Evolutionary conservation across 2,888 invertebrate genomes (phyloP), one percentile per base, ranked within the genome.

Genomic region (Rotaria magnacalcarata): DNA sequence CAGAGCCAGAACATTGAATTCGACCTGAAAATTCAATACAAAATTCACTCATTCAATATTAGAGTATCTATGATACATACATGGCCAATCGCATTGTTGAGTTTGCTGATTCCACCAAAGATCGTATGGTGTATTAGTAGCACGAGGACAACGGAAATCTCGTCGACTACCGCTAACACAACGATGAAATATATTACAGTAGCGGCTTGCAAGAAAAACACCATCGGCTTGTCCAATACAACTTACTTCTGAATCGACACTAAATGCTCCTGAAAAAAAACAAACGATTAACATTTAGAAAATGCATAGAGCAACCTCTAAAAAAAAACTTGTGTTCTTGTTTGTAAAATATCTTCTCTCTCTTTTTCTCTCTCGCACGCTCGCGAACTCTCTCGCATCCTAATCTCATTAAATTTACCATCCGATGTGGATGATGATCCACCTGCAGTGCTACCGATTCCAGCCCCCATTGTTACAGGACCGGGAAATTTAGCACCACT

Each of bases 91-190:
- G 21, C 87, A 87, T 43, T 84, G 87, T 24, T 74, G 56, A 54
- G 80, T 85, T 67, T 87, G 85, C 47, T 87, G 85, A 56, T 87
- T 87, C 87, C 87, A 87, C 87, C 87, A 87, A 14, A 87, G 52
- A 47, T 87, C 87, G n/a, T 87, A 87, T 8, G 87, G 87, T 16
- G 85, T 85, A 74, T 87, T 87, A 0, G 87, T 87, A 2, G 87
- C 87, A 50, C 84, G 84, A 27, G 87, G 84, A 85, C 87, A 87
- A 84, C 80, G 80, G 50, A 87, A 87, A 47, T 87, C 87, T 43
- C 84, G 67, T n/a, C 87, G 85, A 41, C 56, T 67, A 54, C 87
- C 87, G 24, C 84, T 85, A 41, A 85, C 85, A 50, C 87, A 87
- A 41, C 87, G 85, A 84, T 85, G 85, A 84, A 87, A 87, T 6